Evolutionary conservation across 2,797 vertebrate species (phyloP), one percentile per base, ranked within the genome.

Genomic region (Cuculus canorus): DNA sequence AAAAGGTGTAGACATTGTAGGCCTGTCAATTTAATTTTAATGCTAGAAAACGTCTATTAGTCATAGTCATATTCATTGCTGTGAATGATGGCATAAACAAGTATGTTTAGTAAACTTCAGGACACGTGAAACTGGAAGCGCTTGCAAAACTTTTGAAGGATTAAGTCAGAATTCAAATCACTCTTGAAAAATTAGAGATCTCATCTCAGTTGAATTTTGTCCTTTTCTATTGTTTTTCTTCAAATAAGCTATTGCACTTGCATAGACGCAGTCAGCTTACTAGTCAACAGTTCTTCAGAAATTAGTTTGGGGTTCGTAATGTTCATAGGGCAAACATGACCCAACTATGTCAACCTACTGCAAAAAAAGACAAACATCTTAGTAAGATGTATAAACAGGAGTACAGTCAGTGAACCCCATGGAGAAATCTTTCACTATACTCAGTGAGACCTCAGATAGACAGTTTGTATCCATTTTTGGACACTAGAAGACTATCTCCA

Each of bases 391-490:
- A 19, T 93, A 93, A 95, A 95, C 94, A 96, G 69, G 82, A 96
- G 59, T 2, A 14, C 82, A 86, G 80, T 95, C 73, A 90, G 82
- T 95, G 94, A 95, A 92, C 63, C 68, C 56, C 75, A 18, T 30
- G 81, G 66, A 92, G 81, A 90, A 93, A 80, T 95, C 90, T 75
- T 88, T 76, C 6, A 3, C 60, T 76, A 63, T 92, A 79, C 77
- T 82, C 63, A 27, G 19, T 87, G 35, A 53, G 82, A 68, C 33
- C 56, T 87, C 76, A 53, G 50, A 69, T 87, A 69, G 81, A 66
- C 30, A 47, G 53, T 91, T 95, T 95, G 76, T 88, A 33, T 69
- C 93, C 90, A 73, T 95, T 95, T 96, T 95, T 88, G 88, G 90
- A 35, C 35, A 33, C 90, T 91, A 81, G 82, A 50, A 76, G 35